Conservation (phyloP, 23 tunicate species). For the Diplosoma virens region DNA sequence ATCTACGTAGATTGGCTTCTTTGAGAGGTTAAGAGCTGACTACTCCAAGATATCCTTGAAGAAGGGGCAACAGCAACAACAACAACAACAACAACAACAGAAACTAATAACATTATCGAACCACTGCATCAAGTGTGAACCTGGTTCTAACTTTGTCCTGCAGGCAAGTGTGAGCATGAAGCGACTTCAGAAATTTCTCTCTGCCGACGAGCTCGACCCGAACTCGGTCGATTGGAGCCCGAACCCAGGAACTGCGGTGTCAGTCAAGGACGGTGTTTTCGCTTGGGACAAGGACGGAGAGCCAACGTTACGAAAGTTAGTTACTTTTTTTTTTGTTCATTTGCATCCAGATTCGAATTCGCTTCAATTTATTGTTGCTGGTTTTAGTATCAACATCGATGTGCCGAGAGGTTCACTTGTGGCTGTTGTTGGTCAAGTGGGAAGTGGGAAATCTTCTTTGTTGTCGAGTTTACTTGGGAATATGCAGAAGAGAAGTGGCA, state of each 20-base stretch:
- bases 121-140: too few species aligned
- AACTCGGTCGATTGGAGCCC: constrained; percentile 19
- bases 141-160: neutral
- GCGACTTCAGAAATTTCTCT: constrained; percentile 54
- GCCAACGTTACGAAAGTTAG: constrained; percentile 39
- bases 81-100: too few species aligned
- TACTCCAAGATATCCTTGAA: too few species aligned
- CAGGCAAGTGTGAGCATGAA: constrained; percentile 69
- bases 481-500: constrained; percentile 76
- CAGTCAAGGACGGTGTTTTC: constrained; percentile 35
- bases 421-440: constrained; percentile 95
- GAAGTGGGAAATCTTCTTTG: constrained; percentile 94
- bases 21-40: too few species aligned
- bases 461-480: constrained; percentile 82
- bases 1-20: too few species aligned
- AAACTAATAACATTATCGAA: too few species aligned
- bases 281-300: constrained; percentile 53
- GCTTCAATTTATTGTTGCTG: neutral
- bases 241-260: constrained; percentile 25
- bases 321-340: neutral
- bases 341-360: neutral
- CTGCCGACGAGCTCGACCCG: constrained; percentile 41
- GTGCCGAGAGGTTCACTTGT: constrained; percentile 76
- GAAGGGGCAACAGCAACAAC: too few species aligned
- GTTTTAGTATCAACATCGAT: constrained; percentile 45